Evolutionary conservation across 2,888 invertebrate genomes (phyloP), one percentile per base, ranked within the genome.

Genomic region (Dicyrtomina minuta): DNA sequence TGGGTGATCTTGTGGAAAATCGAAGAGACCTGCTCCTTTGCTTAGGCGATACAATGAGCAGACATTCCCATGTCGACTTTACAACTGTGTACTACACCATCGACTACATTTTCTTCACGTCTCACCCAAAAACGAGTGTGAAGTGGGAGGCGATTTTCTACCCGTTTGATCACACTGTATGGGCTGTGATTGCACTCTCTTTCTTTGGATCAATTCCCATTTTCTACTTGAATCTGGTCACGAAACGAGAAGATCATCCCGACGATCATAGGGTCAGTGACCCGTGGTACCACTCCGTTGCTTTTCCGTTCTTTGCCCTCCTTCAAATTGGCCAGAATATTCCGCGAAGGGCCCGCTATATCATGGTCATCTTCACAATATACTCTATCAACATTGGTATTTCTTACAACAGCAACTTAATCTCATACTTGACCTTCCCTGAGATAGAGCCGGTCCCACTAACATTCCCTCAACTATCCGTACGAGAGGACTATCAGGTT

Each of bases 371-470:
- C 3, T 27, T 61, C 26, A 46, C 39, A 2, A 60, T 68, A 17
- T 68, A 41, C 43, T 13, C 68, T 0, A 8, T 68, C 1, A 60
- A 60, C 13, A 12, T 68, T 5, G 68, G 53, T 8, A 33, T 39
- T 1, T 46, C 17, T 17, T 68, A 53, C 60, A 68, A 60, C 17
- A 53, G 60, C 20, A 68, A 68, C 24, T 41, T 68, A 15, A 68
- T 68, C 4, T 68, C 68, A 1, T 68, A 24, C 39, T 8, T 68
- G 10, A 68, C 68, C 6, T 60, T 68, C 59, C 66, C 66, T 1
- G 26, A 43, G 17, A 22, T 13, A 1, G 59, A 46, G 1, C 0
- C 1, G 1, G 33, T 66, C 0, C 66, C 66, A 1, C 1, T 15
- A n/a, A 59, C 2, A 6, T 66, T 58, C 12, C 8, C 13, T n/a